Conservation (phyloP, 2,888 invertebrate genomes). For the Euplexia lucipara region DNA sequence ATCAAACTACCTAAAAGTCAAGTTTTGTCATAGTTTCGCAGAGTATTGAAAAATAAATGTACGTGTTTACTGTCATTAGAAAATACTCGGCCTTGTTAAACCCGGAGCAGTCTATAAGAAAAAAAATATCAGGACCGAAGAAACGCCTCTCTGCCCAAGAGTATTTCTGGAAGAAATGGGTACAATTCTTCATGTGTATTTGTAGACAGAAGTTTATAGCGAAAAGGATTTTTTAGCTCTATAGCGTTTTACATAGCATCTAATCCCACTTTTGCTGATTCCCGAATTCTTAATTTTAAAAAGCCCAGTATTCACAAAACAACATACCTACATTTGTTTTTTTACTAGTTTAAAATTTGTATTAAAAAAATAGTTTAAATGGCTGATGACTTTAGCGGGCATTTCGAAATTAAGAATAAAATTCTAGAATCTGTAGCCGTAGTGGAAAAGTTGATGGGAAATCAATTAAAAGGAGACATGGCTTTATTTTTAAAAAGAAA, state of each 20-base stretch:
- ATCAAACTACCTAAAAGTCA: not conserved
- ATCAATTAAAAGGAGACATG: too few relatives aligned
- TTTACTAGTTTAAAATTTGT: too few relatives aligned
- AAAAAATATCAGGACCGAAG: constrained; percentile 77
- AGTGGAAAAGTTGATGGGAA: too few relatives aligned
- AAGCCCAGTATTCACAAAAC: too few relatives aligned
- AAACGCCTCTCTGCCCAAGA: constrained; percentile 84
- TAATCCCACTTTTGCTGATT: too few relatives aligned
- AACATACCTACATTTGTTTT: too few relatives aligned
- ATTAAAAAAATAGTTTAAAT: too few relatives aligned
- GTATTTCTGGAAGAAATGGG: constrained; percentile 89
- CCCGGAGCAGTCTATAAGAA: constrained; percentile 80
- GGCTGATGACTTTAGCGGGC: too few relatives aligned
- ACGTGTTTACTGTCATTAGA: constrained; percentile 69
- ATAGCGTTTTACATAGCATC: constrained; percentile 2
- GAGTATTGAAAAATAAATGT: constrained; percentile 14
- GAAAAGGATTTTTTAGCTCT: constrained; percentile 2
- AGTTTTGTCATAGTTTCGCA: not conserved
- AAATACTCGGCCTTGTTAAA: constrained; percentile 78
- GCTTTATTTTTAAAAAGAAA: too few relatives aligned
- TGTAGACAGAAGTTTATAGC: constrained; percentile 15
- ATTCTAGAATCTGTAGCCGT: too few relatives aligned
- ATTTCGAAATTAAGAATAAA: too few relatives aligned
- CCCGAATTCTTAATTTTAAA: too few relatives aligned
- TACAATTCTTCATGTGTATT: constrained; percentile 62